Evolutionary conservation across 2,888 invertebrate species (phyloP).

Genomic region (Steromphala cineraria): DNA sequence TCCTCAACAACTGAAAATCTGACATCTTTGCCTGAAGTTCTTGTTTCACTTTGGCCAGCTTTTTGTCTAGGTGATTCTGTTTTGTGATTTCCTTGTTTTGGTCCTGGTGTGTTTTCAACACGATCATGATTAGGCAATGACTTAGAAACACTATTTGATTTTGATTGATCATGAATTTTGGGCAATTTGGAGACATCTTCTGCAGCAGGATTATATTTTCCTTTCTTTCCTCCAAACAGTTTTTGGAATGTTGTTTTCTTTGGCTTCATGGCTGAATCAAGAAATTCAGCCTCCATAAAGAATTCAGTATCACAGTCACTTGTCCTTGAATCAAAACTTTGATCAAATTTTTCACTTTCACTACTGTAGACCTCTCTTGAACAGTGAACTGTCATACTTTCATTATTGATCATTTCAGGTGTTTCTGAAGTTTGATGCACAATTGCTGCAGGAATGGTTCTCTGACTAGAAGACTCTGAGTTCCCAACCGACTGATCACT

Average conservation of each 20-base stretch:
- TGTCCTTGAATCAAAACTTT: not conserved
- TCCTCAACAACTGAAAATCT: not conserved
- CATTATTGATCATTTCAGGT: not conserved
- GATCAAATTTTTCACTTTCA: not conserved
- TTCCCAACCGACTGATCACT: not conserved
- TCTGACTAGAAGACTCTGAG: not conserved
- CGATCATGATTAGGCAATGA: no score
- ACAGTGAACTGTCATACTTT: no score
- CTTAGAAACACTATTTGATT: no score
- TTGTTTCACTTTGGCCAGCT: no score
- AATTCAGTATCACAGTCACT: conserved; percentile 1
- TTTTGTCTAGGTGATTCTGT: no score
- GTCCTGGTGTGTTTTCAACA: no score
- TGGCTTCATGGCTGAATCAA: conserved; percentile 40
- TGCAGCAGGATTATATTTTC: conserved; percentile 40
- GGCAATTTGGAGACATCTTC: not conserved
- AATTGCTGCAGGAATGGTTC: not conserved
- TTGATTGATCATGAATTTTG: no score
- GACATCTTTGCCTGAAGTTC: not conserved
- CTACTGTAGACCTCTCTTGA: not conserved
- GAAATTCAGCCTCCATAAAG: conserved; percentile 19
- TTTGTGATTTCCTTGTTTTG: no score
- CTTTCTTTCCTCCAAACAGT: conserved; percentile 48
- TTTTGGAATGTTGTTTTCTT: conserved; percentile 43
- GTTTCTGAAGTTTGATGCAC: not conserved